Percentiles rank a stretch among this genome's conserved stretches.
Conservation (phyloP, 1,140 invertebrate genomes). For the Calliopsis andreniformis region DNA sequence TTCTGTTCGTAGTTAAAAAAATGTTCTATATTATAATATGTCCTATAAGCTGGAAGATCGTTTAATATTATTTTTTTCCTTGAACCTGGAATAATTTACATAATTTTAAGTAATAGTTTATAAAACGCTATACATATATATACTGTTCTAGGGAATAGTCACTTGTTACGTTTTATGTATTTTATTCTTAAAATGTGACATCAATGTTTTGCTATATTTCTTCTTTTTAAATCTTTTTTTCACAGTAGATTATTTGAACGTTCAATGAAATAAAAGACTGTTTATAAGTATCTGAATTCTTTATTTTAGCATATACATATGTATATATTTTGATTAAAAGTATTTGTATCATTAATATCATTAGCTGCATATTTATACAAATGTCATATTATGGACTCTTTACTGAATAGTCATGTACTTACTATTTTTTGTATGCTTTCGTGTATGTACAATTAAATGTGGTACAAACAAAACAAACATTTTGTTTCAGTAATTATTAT, state of each 20-base stretch:
- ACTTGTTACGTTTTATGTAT: no score
- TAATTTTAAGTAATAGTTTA: no score
- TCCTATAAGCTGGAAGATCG: constrained; percentile 45
- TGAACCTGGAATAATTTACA: no score
- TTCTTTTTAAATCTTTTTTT: no score
- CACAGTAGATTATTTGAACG: no score
- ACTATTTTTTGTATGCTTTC: constrained; percentile 16
- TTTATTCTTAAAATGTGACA: no score
- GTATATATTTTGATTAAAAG: constrained; percentile 29
- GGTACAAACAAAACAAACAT: constrained; percentile 17
- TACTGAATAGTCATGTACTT: constrained; percentile 33
- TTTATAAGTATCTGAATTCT: constrained; percentile 52
- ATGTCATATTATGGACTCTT: constrained; percentile 15
- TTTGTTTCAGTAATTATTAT: neutral
- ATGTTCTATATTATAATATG: neutral
- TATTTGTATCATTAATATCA: constrained; percentile 20
- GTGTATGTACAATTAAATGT: constrained; percentile 37
- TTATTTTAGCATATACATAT: constrained; percentile 46
- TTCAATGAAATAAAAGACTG: neutral
- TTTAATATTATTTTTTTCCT: constrained; percentile 25
- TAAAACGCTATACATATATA: no score
- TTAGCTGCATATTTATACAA: constrained; percentile 32
- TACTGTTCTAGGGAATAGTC: no score
- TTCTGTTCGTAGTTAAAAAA: neutral
- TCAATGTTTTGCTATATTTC: no score